Percentiles rank a stretch among this genome's conserved stretches.
Evolutionary conservation across 2,113 vertebrate genomes (phyloP).

Genomic region (Oreochromis aureus): DNA sequence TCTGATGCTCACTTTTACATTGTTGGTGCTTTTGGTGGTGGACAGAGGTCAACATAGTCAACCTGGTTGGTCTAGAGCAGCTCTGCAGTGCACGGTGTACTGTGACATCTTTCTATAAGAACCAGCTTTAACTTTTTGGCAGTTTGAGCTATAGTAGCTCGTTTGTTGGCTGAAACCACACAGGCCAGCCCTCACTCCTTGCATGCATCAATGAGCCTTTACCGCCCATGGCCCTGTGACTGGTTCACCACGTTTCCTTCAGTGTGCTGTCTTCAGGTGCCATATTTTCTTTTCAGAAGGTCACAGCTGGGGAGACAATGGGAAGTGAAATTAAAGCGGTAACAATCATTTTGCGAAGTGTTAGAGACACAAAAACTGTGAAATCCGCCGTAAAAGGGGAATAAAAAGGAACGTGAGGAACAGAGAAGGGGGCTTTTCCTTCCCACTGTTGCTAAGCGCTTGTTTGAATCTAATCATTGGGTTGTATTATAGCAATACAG

Average conservation of each 20-base stretch:
- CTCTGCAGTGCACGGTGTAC: background rate
- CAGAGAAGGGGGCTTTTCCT: background rate
- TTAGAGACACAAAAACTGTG: background rate
- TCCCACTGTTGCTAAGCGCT: background rate
- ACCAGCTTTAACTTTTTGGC: background rate
- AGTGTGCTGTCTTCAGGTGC: background rate
- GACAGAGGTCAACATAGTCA: background rate
- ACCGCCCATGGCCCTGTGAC: background rate
- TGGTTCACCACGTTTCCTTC: background rate
- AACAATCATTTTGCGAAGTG: background rate
- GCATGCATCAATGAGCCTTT: background rate
- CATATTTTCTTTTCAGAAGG: background rate
- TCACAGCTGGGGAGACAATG: background rate
- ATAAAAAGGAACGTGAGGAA: background rate
- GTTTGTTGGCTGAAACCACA: background rate
- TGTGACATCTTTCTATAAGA: background rate
- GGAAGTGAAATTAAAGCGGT: background rate
- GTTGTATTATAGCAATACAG: background rate
- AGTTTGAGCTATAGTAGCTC: background rate
- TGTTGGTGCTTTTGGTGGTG: background rate
- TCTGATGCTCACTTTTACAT: background rate
- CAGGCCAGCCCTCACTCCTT: background rate
- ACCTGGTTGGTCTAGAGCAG: background rate
- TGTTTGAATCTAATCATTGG: background rate
- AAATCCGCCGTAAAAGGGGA: accelerated